phyloP scores from a whole-genome alignment of 2,113 vertebrate species.

The Catharus bicknelli region DNA sequence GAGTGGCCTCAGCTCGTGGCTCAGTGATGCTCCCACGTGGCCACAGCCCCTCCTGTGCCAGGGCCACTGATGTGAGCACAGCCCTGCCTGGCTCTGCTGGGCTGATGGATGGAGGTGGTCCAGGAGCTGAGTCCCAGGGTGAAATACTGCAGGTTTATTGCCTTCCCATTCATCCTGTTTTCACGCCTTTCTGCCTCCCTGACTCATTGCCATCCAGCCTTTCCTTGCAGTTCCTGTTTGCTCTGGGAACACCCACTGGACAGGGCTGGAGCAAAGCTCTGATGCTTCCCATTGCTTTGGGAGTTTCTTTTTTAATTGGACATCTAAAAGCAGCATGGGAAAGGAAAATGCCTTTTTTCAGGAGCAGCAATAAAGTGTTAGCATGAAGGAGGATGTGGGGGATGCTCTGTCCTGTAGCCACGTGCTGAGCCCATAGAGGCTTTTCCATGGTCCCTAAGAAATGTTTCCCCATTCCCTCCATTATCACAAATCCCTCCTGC shows the following conservation, averaged over 20 bases:
- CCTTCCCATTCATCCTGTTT: constrained; percentile 54
- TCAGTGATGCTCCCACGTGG: rapidly evolving
- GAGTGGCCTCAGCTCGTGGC: background rate
- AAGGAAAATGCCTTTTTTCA: background rate
- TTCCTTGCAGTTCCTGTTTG: constrained; percentile 22
- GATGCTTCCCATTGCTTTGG: background rate
- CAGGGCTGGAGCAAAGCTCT: background rate
- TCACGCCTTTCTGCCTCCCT: constrained; percentile 61
- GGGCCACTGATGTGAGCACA: background rate
- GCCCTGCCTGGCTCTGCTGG: background rate
- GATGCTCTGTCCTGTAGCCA: background rate
- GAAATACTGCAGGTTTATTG: constrained; percentile 22
- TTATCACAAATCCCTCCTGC: background rate
- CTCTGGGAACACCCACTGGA: constrained; percentile 19
- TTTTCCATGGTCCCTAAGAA: background rate
- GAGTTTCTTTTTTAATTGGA: background rate
- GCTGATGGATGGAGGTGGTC: constrained; percentile 35
- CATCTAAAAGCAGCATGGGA: background rate
- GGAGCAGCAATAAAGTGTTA: background rate
- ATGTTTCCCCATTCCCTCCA: background rate
- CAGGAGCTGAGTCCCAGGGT: background rate
- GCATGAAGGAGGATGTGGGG: background rate
- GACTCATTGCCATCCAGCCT: constrained; percentile 6
- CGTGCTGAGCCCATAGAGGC: background rate
- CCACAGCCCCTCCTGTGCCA: background rate